These are phyloP conservation scores for Lophura nycthemera DNA, from an alignment of 2,113 vertebrate species.

Conservation along the genomic window DNA sequence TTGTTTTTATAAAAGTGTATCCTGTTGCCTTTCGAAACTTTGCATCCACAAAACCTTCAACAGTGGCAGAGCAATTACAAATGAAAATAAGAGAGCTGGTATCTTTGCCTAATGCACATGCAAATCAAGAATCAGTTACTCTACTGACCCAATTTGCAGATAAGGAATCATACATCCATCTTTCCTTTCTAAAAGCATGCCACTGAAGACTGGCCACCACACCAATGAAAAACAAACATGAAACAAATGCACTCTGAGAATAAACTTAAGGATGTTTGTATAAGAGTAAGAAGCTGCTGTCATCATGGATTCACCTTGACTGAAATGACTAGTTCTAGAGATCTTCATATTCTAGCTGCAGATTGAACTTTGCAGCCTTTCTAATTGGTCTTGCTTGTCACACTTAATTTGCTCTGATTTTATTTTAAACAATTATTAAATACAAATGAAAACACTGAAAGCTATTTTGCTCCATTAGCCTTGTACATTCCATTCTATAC, in stretches of 20 bases:
- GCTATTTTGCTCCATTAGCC: slow-evolving; percentile 68
- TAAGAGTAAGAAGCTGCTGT: background rate
- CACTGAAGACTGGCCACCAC: background rate
- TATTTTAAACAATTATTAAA: slow-evolving; percentile 74
- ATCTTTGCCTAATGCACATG: background rate
- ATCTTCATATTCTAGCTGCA: slow-evolving; percentile 6
- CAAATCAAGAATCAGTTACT: slow-evolving; percentile 7
- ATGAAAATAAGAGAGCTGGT: background rate
- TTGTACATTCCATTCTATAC: slow-evolving; percentile 35
- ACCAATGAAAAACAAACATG: background rate
- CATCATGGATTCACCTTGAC: slow-evolving; percentile 25
- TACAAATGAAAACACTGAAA: slow-evolving; percentile 71
- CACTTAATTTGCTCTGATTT: slow-evolving; percentile 68
- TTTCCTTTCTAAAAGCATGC: background rate
- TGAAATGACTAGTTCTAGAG: slow-evolving; percentile 11
- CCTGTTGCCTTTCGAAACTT: background rate
- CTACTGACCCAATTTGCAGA: slow-evolving; percentile 9
- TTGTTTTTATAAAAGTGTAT: background rate
- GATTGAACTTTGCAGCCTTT: slow-evolving; percentile 48
- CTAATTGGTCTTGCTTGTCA: slow-evolving; percentile 59
- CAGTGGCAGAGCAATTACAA: background rate
- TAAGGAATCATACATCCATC: background rate
- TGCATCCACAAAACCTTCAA: background rate
- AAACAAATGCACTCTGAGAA: background rate
- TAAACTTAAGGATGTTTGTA: background rate